These are phyloP conservation scores for Danio jaintianensis DNA, from an alignment of 2,797 vertebrate species.

Conservation along the genomic window DNA sequence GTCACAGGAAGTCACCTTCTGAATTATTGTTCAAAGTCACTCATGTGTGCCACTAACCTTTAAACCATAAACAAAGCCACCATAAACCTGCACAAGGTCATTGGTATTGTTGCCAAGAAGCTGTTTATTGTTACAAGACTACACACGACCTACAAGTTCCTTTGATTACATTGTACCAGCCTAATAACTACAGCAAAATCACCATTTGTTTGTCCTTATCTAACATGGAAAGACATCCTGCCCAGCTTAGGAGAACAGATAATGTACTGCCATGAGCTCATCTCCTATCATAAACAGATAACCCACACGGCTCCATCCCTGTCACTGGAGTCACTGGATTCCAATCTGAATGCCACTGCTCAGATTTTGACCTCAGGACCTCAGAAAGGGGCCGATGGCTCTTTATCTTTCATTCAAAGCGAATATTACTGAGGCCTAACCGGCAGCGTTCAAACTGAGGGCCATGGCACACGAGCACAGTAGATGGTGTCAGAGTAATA, in stretches of 20 bases:
- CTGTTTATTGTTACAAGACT: constrained; percentile 35
- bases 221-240: constrained; percentile 40
- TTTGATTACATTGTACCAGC: constrained; percentile 34
- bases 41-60: constrained; percentile 10
- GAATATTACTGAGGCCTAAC: constrained; percentile 51
- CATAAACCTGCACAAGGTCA: constrained; percentile 26
- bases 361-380: constrained; percentile 51
- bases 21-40: constrained; percentile 9
- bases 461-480: constrained; percentile 53
- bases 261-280: constrained; percentile 38
- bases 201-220: constrained; percentile 39
- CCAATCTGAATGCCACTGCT: constrained; percentile 27
- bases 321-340: constrained; percentile 41
- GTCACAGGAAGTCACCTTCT: constrained; percentile 7
- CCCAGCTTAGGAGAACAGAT: constrained; percentile 20
- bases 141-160: constrained; percentile 15
- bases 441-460: constrained; percentile 34
- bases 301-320: constrained; percentile 19
- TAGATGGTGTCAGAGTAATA: constrained; percentile 62
- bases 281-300: constrained; percentile 24
- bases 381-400: constrained; percentile 35
- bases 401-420: constrained; percentile 47
- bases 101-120: constrained; percentile 8
- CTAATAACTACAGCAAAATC: constrained; percentile 15
- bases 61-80: constrained; percentile 10